Evolutionary conservation across 2,888 invertebrate species (phyloP), one percentile per base, ranked within the genome.

Genomic region (Dusona sp.): DNA sequence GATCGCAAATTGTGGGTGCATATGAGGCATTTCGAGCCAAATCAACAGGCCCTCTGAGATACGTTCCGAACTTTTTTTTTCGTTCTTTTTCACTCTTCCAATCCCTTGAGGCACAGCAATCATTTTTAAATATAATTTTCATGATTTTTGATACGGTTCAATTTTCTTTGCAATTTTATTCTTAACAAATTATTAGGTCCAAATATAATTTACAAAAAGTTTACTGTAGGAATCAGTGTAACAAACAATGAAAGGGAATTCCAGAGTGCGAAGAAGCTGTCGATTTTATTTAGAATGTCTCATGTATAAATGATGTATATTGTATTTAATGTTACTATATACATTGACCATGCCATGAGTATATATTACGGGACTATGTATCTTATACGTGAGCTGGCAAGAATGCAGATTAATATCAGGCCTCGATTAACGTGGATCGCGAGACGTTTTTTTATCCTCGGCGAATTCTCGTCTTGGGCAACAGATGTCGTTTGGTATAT

Each of bases 361-460:
- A 42, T 54, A 54, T 65, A 67, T n/a, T 48, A 73, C 61, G 75
- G 72, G 38, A 25, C 38, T 64, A 36, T 65, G n/a, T 48, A 48
- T 25, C 25, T 13, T 42, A 72, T 65, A 48, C 22, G n/a, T 51
- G 81, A 8, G 85, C 36, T 13, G 16, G 33, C 11, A 22, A n/a
- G 36, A 42, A 48, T 78, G 51, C 22, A n/a, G 67, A 79, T 68
- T 81, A 86, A 83, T 88, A 83, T 84, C 85, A 48, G 61, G 48
- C 74, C 65, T 87, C 84, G 84, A 83, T 88, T 82, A 87, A 84
- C 81, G 83, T 78, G 77, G 80, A 84, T 79, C 80, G 64, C 51
- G 78, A 61, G 38, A 73, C 80, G 51, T 36, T 79, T 74, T 54
- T 51, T 19, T 22, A 79, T 75, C 70, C 64, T n/a, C 70, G 48